Evolutionary conservation across 2,797 vertebrate genomes (phyloP), one percentile per base, ranked within the genome.

Genomic region (Hippoglossus hippoglossus): DNA sequence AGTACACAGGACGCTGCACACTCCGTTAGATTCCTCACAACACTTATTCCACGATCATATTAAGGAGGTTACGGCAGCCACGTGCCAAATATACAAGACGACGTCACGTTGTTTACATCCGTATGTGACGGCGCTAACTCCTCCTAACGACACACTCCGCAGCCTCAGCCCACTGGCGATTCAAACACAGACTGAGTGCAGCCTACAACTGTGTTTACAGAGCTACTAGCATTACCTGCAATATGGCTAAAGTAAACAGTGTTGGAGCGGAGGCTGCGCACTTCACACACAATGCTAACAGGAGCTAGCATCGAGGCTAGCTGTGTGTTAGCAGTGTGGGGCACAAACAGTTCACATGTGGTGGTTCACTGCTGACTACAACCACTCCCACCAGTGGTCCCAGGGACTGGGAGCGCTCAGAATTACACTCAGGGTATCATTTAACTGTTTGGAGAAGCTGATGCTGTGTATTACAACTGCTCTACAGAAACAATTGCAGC

Each of bases 21-120:
- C 7, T n/a, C 4, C 15, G 5, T 28, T 46, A 19, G 21, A 53
- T 49, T 28, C 26, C 36, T 55, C 34, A 0, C 71, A 63, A 62
- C 34, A 53, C 13, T 66, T 52, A 25, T 16, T 64, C 39, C n/a
- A 6, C 13, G 19, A 64, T 62, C 62, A 64, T 51, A 68, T 70
- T 54, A 73, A 72, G 53, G 39, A 47, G 66, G 67, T 79, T 75
- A 77, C 68, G 63, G 19, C 34, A 69, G 49, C 80, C 92, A 94
- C 90, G 89, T 93, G 92, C 74, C 72, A 63, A 59, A 80, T 69
- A 69, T 49, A 73, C 81, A 4, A 39, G 58, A 10, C 81, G 64
- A 94, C 92, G 92, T 94, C 93, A 94, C 80, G 77, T 77, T 95
- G 94, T 95, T 95, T 95, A 95, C 92, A 93, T 93, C 87, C 83